Percentiles rank a stretch among this genome's conserved stretches.
Conservation (phyloP, 2,113 vertebrate species). For the Nothoprocta perdicaria region DNA sequence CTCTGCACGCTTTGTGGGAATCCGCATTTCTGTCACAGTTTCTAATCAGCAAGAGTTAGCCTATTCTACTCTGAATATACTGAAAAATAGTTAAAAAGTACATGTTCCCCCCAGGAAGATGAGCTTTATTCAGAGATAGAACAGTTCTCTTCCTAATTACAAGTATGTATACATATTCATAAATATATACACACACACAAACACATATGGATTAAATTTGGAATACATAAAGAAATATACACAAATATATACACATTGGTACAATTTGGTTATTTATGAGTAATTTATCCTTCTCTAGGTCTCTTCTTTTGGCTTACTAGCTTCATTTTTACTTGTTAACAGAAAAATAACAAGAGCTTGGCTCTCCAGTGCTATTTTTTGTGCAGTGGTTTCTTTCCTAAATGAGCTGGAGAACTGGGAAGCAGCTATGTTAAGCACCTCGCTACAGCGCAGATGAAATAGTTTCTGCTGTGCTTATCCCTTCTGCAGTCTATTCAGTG, state of each 20-base stretch:
- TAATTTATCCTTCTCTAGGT: neutral
- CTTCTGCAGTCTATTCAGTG: neutral
- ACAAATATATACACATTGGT: neutral
- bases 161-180: neutral
- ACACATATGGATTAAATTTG: neutral
- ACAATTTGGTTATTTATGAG: neutral
- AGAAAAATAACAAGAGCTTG: neutral
- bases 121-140: neutral
- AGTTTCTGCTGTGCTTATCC: slow-evolving; percentile 9
- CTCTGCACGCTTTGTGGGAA: neutral
- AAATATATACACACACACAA: neutral
- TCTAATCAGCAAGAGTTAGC: neutral
- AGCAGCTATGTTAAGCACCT: neutral
- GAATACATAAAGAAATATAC: neutral
- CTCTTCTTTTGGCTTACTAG: neutral
- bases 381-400: neutral
- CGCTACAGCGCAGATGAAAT: neutral
- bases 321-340: neutral
- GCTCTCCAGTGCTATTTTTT: neutral
- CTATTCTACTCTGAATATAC: neutral
- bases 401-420: neutral
- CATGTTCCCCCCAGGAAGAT: neutral
- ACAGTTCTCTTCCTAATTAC: neutral
- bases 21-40: neutral
- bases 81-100: slow-evolving; percentile 3